Evolutionary conservation across 2,888 invertebrate genomes (phyloP).

Genomic region (Blera fallax): DNA sequence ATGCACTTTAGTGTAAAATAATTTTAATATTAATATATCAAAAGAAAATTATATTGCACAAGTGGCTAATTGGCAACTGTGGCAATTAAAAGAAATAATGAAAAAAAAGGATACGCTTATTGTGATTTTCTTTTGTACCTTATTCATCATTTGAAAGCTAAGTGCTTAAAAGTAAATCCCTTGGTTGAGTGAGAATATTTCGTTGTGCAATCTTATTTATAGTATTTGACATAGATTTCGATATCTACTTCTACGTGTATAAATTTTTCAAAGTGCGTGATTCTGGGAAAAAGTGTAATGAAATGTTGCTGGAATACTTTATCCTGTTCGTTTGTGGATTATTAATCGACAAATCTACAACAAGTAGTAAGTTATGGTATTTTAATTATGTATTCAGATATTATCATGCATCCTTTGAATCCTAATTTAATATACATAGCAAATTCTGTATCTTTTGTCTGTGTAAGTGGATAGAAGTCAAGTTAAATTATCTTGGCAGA

Average conservation of each 20-base stretch:
- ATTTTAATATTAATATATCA: slow-evolving; percentile 38
- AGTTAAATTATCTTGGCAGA: not conserved
- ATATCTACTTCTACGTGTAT: not conserved
- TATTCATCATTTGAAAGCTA: not conserved
- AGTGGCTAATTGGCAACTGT: slow-evolving; percentile 34
- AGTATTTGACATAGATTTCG: slow-evolving; percentile 30
- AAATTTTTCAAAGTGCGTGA: slow-evolving; percentile 26
- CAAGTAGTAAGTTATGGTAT: slow-evolving; percentile 73
- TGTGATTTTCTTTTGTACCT: slow-evolving; percentile 14
- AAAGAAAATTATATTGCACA: slow-evolving; percentile 17
- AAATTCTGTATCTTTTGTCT: not conserved
- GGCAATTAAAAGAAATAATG: slow-evolving; percentile 6
- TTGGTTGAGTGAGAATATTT: not conserved
- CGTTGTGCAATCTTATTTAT: not conserved
- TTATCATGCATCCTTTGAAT: not conserved
- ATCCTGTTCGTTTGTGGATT: slow-evolving; percentile 81
- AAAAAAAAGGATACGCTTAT: slow-evolving; percentile 15
- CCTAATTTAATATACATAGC: not conserved
- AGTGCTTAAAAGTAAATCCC: slow-evolving; percentile 14
- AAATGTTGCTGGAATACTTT: slow-evolving; percentile 82
- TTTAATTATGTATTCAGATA: not conserved
- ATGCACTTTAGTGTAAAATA: slow-evolving; percentile 51
- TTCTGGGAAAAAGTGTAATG: slow-evolving; percentile 75
- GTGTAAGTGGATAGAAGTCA: not conserved
- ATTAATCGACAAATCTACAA: slow-evolving; percentile 74